Base-by-base conservation (phyloP, 2,797 vertebrate species). In the Danio jaintianensis region DNA sequence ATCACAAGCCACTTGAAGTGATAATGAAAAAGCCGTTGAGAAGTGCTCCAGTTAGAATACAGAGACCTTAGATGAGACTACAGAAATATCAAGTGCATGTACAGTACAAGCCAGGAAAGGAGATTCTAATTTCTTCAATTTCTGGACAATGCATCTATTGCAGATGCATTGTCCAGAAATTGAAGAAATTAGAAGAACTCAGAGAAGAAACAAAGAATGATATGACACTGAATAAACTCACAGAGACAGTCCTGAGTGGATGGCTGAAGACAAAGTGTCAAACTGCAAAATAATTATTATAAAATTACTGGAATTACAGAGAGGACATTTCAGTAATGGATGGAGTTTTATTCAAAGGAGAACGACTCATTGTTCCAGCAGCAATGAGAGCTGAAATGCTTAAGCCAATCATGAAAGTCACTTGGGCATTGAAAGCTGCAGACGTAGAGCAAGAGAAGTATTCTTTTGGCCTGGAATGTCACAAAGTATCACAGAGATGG, bases 251-350 rank as follows among this genome's bases (percentile, higher is more conserved):
- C 1, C 61, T 55, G 9, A 40, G 7, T 67, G 69, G 73, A 53
- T 64, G 47, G 53, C 73, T 45, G 5, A 12, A 61, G 16, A 62
- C 4, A 7, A 73, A 72, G 18, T 18, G 18, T 20, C 50, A 67
- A 79, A 38, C 61, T 13, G 11, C 61, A 38, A 50, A 22, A 48
- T 43, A 83, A 79, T n/a, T n/a, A 66, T 75, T 79, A 68, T 20
- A 38, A 75, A 4, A 0, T 4, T 70, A 79, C n/a, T 83, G 62
- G 82, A 80, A 80, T 10, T 83, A 22, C 77, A 74, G 61, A 58
- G 78, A 82, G 8, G 40, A 75, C 78, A 58, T 85, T 50, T 75
- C 77, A 71, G 66, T 53, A 45, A n/a, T 81, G 56, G 67, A 85
- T 16, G 45, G 56, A 66, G 36, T 82, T 52, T 11, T 82, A 6